Evolutionary conservation across 2,888 invertebrate species (phyloP), one percentile per base, ranked within the genome.

Genomic region (Tupiocoris notatus): DNA sequence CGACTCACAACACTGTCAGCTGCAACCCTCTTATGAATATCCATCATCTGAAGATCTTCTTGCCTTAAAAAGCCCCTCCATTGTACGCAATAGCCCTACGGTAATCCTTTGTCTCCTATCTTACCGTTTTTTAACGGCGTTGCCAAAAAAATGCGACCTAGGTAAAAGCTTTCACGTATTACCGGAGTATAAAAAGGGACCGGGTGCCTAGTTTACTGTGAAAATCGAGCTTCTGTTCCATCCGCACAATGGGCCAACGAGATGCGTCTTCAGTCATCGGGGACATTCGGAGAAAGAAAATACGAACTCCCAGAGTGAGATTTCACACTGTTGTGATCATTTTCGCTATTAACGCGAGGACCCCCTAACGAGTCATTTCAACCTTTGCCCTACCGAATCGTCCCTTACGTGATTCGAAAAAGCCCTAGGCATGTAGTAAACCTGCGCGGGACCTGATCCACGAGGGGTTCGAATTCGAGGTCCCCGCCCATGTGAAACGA

Each of bases 171-270:
- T n/a, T n/a, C n/a, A n/a, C n/a, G n/a, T 39, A 39, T 39, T 12
- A 39, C 6, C 3, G 12, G 39, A 12, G 39, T 7, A 39, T 39
- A 3, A 12, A 39, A 39, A 39, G 39, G 39, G 39, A 39, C 3
- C 39, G 3, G 65, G 7, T 65, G 65, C 65, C 25, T 65, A 65
- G 65, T 65, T 65, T 65, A 65, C 24, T 65, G 65, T 65, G 65
- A 65, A 65, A 65, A 65, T 65, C 18, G 65, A 65, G 65, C 65
- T 65, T 25, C 39, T 24, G 24, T 39, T 39, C 39, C 3, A 7
- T 3, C 3, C 12, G 39, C 6, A 39, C 39, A 39, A 39, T 39
- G 39, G 39, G 39, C 39, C 12, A 39, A 39, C 3, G 12, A 39
- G 39, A 39, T 39, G 39, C 39, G 39, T 12, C 39, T 39, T 25